Evolutionary conservation across 2,113 vertebrate species (phyloP), one percentile per base, ranked within the genome.

Genomic region (Megaptera novaeangliae): DNA sequence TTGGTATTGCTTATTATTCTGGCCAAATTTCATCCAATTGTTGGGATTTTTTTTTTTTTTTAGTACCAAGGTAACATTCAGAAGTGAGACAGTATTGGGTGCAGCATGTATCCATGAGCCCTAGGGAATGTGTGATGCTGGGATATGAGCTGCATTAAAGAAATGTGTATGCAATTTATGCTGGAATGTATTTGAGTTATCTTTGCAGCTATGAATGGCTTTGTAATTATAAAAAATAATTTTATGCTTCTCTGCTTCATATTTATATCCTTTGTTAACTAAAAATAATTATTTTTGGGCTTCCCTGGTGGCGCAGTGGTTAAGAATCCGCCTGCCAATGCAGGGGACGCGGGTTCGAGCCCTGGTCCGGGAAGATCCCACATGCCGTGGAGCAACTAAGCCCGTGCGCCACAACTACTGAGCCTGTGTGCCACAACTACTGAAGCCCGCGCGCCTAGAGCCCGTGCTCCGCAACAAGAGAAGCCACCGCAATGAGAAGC

Each of bases 171-270:
- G 77, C 34, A 77, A 46, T 77, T 84, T 59, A 84, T 74, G 25
- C 39, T 49, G 36, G 49, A 92, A 92, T 80, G 15, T 64, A 57
- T 57, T 59, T 74, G 31, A 81, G 36, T 90, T 88, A 57, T 92
- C 23, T 93, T 66, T 88, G 59, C 25, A 93, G 57, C 18, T 80
- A 63, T 10, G 6, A 21, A 71, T 89, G 61, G 52, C 41, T 84
- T 96, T 80, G 31, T 66, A 84, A 85, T 69, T 96, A 63, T 90
- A 52, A 89, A 46, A 91, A 89, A 69, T 34, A 96, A 57, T 86
- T 63, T 80, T 89, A 34, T 80, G 72, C 25, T 64, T 72, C 36
- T 75, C 61, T 63, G 34, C 39, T 82, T 84, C 5, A 49, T 88
- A 25, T 77, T 80, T 80, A 61, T 75, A 55, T 64, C 10, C 55